Base-by-base conservation (phyloP, 2,888 invertebrate genomes). In the Abscondita cerata region DNA sequence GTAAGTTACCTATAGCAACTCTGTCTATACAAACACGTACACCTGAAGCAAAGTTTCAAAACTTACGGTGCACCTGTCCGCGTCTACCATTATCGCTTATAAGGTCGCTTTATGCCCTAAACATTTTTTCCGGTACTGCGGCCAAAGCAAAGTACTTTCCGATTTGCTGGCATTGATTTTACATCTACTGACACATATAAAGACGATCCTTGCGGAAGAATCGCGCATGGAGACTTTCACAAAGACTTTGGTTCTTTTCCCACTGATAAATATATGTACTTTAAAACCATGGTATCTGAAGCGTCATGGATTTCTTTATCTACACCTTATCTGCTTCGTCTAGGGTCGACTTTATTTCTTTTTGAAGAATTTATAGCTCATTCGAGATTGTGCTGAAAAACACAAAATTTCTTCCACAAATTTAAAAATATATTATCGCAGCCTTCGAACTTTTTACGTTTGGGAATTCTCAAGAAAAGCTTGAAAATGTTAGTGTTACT, bases 1-100 rank as follows among this genome's bases (percentile, higher is more conserved):
- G 68, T 69, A 62, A 65, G 73, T 74, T 65, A 65, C 76, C 70
- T 73, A 16, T 44, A 72, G 76, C 75, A 75, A 75, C 75, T 64
- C 66, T 68, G 65, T 68, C 71, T 72, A 73, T 72, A 73, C 72
- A 73, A 75, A 75, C 74, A 71, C 60, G 71, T 69, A 66, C 72
- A 71, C 68, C 72, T 73, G 70, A 68, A 70, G 61, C 52, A 40
- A 41, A 62, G 48, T 40, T 33, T 40, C 52, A 38, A 53, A 59
- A 31, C 59, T 58, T 36, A 44, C 33, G 47, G 31, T 59, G 44
- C 51, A 56, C 52, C 57, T 64, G 64, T 53, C 64, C 64, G 38
- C 36, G 34, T 20, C 13, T 44, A 54, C 55, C 19, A 19, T 31
- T 19, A 36, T 36, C 46, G 55, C 46, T 52, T 18, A 33, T 51